Base-by-base conservation (phyloP, 2,888 invertebrate genomes). In the Pristionchus mayeri region DNA sequence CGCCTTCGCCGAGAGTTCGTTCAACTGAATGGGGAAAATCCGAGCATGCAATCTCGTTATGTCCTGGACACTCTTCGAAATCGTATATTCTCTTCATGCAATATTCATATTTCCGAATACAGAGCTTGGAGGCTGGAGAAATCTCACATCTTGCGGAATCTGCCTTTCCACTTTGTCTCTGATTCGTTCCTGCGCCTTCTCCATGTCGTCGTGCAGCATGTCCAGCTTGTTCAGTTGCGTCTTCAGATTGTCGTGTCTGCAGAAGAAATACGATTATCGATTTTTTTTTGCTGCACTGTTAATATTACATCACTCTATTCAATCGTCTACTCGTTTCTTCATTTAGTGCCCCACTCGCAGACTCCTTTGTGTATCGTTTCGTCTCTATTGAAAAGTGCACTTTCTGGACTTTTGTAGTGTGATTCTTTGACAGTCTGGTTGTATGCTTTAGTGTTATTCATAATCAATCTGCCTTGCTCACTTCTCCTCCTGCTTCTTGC, bases 131-230 rank as follows among this genome's bases (percentile, higher is more conserved):
- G 27, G 57, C 7, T 57, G 44, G 13, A 13, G 44, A 44, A 44
- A 6, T 71, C 88, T 75, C 63, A 91, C 91, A 87, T 92, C 92
- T 76, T 91, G 89, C 0, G 92, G 92, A 80, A 92, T 92, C 83
- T 92, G 92, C 13, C 91, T 85, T 71, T 92, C 92, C 11, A 92
- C 91, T 85, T 92, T 92, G 81, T 92, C 92, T 30, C 90, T 63
- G 4, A 92, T 88, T 37, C 89, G 76, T 30, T 91, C 91, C 40
- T 92, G 92, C 24, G 91, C 88, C 80, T 89, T 88, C 71, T 91
- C 92, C 86, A 92, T 90, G 71, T 92, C 92, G 50, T 91, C 90
- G 81, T 92, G 88, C n/a, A 91, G 63, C 16, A 87, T 88, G 71
- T 91, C 91, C 86, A 91, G 87, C 84, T 91, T 90, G 57, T 87